Evolutionary conservation across 2,797 vertebrate genomes (phyloP).

Genomic region (Amphiprion clarkii): DNA sequence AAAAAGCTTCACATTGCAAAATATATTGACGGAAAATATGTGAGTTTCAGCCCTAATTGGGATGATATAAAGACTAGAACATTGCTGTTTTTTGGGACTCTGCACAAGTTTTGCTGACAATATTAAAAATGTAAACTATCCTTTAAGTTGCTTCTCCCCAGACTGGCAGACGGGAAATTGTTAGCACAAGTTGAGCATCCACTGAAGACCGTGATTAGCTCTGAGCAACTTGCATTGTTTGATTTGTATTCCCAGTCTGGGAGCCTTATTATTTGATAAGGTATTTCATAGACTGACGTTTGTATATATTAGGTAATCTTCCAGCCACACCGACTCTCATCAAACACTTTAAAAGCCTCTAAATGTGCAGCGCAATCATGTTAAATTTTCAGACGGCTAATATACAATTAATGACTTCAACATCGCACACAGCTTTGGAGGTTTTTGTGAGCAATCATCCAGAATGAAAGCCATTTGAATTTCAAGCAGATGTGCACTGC

Average conservation of each 20-base stretch:
- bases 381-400: conserved; percentile 37
- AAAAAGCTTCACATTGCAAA: too few species aligned
- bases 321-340: conserved; percentile 29
- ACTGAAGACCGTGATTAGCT: conserved; percentile 10
- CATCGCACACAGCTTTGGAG: conserved; percentile 24
- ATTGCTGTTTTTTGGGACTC: not conserved
- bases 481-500: conserved; percentile 54
- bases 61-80: not conserved
- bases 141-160: not conserved
- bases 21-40: too few species aligned
- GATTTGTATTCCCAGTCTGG: conserved; percentile 39
- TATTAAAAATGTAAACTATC: not conserved
- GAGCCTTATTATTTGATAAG: conserved; percentile 62
- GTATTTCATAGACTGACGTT: conserved; percentile 34
- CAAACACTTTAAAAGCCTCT: conserved; percentile 48
- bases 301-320: conserved; percentile 52
- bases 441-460: conserved; percentile 34
- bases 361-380: conserved; percentile 27
- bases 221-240: conserved; percentile 32
- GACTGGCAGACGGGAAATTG: conserved; percentile 7
- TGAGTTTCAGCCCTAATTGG: too few species aligned
- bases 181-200: conserved; percentile 3
- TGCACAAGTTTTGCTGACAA: not conserved
- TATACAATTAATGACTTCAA: conserved; percentile 56
- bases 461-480: conserved; percentile 57